Evolutionary conservation across 2,888 invertebrate genomes (phyloP).

Genomic region (Arctia plantaginis): DNA sequence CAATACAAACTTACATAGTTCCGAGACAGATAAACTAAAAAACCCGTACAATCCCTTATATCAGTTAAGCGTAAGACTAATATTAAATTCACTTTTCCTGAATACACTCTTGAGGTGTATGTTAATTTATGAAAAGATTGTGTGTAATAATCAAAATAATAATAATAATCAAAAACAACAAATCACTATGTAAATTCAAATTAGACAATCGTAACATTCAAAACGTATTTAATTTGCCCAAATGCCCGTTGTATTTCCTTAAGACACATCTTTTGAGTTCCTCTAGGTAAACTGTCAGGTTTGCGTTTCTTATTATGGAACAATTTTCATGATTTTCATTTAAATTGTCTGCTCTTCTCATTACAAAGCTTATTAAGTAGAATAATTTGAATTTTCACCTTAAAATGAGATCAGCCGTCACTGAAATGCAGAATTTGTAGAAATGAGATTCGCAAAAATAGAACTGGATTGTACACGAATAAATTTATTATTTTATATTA

Average conservation of each 20-base stretch:
- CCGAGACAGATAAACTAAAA: background rate
- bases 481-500: no score
- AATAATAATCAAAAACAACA: background rate
- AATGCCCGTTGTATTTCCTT: background rate
- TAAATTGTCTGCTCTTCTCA: constrained; percentile 5
- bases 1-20: background rate
- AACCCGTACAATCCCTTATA: background rate
- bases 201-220: background rate
- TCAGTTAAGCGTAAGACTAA: background rate
- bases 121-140: no score
- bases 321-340: constrained; percentile 20
- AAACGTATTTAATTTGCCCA: background rate
- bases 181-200: background rate
- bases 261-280: background rate
- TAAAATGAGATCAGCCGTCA: constrained; percentile 2
- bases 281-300: background rate
- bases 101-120: background rate
- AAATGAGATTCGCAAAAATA: background rate
- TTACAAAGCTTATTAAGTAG: constrained; percentile 14
- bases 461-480: no score
- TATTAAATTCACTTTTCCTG: background rate
- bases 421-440: background rate
- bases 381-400: constrained; percentile 11
- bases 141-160: no score
- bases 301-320: constrained; percentile 2